Base-by-base conservation (phyloP, 2,797 vertebrate species). In the Chromis chromis region DNA sequence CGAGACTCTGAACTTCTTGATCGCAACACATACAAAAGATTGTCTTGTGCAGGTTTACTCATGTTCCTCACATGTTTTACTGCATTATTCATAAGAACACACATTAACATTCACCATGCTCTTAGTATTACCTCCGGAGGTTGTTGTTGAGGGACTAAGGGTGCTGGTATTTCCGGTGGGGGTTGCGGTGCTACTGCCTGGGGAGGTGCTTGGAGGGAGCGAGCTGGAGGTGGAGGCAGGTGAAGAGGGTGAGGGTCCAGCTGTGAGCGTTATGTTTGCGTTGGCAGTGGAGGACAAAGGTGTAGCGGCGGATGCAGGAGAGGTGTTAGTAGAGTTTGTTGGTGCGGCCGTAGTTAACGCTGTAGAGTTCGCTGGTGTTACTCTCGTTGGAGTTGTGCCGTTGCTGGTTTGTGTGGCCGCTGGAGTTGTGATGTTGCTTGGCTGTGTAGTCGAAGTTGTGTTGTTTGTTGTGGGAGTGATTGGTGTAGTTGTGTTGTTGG, bases 71-170 rank as follows among this genome's bases (percentile, higher is more conserved):
- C 28, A 52, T 31, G 12, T 50, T 58, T 50, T 1, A 48, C 4
- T 28, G 39, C 3, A 49, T 22, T n/a, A 69, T 24, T 64, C 56
- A 1, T 21, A 57, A 56, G 25, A 75, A 73, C 64, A 83, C 31
- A 84, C 25, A 86, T 66, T 9, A 76, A 55, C 31, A 78, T 11
- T 63, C 8, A 46, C 61, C 42, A 76, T 40, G 58, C 44, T 46
- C 22, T 71, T 46, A 64, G 75, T 71, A 79, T 72, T 92, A 92
- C 92, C 90, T 93, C 72, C 71, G 56, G 87, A 39, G 76, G 77
- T 80, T 65, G 82, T 6, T 86, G 89, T 48, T 82, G 90, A 76
- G 76, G 87, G 68, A 72, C 60, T 84, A 77, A 48, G 63, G 71
- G 70, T 84, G 69, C 75, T 83, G 60, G 64, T 56, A 60, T 55